Evolutionary conservation across 2,113 vertebrate species (phyloP).

Genomic region (Anolis carolinensis): DNA sequence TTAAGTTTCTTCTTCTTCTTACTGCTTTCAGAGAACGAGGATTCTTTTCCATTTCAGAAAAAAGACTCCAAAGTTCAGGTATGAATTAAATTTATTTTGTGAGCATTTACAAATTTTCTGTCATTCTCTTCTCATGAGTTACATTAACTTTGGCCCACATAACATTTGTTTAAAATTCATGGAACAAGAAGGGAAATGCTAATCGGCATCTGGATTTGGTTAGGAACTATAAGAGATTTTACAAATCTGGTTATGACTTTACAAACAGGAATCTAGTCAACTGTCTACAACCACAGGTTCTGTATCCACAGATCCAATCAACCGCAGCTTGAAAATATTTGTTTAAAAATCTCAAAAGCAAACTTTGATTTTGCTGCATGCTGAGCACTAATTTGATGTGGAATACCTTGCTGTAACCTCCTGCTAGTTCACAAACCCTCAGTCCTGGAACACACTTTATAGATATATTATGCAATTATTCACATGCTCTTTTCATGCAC

Average conservation of each 20-base stretch:
- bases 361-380: too few species aligned
- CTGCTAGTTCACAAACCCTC: too few species aligned
- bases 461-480: not conserved
- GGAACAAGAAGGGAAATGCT: not conserved
- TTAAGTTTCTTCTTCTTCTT: conserved; percentile 28
- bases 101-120: not conserved
- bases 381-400: too few species aligned
- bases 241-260: not conserved
- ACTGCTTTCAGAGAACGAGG: conserved; percentile 59
- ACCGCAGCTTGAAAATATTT: too few species aligned
- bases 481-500: not conserved
- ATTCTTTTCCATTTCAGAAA: not conserved
- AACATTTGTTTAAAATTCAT: conserved; percentile 6
- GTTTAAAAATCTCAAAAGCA: too few species aligned
- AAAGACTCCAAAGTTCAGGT: conserved; percentile 59
- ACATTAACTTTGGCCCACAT: not conserved
- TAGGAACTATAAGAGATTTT: not conserved
- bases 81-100: conserved; percentile 36
- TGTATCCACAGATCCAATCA: too few species aligned
- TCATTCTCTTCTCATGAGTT: conserved; percentile 6
- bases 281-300: too few species aligned
- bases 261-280: not conserved
- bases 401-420: too few species aligned
- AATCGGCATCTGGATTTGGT: not conserved
- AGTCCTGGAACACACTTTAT: too few species aligned